Percentiles rank a stretch among this genome's conserved stretches.
These are phyloP conservation scores for Sebastiscus tertius DNA, from an alignment of 2,797 vertebrate genomes.

Conservation along the genomic window DNA sequence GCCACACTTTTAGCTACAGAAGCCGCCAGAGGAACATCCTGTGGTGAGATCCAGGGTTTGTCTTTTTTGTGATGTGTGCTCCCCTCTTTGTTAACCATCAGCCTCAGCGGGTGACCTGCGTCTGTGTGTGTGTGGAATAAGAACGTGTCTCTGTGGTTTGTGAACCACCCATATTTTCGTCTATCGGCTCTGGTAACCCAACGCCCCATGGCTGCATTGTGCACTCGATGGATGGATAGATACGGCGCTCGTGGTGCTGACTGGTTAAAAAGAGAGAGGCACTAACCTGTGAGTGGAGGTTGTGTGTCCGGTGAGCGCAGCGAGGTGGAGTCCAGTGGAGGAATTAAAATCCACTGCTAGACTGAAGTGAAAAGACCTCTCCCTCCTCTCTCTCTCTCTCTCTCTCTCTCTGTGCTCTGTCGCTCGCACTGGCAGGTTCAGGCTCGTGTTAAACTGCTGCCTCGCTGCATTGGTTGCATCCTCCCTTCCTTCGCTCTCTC, in stretches of 20 bases:
- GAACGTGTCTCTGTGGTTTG: conserved; percentile 38
- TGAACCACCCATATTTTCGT: conserved; percentile 30
- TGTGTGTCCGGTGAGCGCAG: conserved; percentile 16
- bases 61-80: conserved; percentile 42
- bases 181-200: conserved; percentile 36
- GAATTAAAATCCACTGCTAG: conserved; percentile 43
- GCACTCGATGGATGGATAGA: conserved; percentile 9
- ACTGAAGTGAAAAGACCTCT: conserved; percentile 42
- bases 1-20: conserved; percentile 11
- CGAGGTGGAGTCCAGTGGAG: conserved; percentile 21
- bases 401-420: conserved; percentile 25
- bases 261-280: conserved; percentile 12
- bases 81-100: conserved; percentile 68
- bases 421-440: conserved; percentile 66
- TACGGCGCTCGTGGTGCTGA: neutral
- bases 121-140: neutral
- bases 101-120: conserved; percentile 3
- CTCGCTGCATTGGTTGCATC: conserved; percentile 69
- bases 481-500: conserved; percentile 64
- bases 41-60: conserved; percentile 47
- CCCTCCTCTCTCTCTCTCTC: conserved; percentile 24
- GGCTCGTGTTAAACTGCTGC: conserved; percentile 69
- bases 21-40: conserved; percentile 44
- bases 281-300: conserved; percentile 67
- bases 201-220: conserved; percentile 50